phyloP scores from a whole-genome alignment of 2,888 invertebrate species.

The Osmoderma eremita region DNA sequence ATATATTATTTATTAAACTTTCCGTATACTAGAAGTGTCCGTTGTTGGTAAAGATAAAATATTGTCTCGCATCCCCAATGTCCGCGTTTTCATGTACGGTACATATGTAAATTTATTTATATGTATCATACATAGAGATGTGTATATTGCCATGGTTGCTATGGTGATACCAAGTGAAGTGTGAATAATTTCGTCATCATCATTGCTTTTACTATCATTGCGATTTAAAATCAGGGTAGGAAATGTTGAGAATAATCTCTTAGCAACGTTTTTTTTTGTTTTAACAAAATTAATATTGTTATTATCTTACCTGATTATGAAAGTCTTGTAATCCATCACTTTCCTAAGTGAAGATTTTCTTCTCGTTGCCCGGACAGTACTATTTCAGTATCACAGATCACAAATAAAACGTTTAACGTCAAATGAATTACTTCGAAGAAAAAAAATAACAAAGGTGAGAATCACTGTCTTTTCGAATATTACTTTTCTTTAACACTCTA shows the following conservation, averaged over 20 bases:
- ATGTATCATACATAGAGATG: conserved; percentile 1
- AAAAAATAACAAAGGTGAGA: background rate
- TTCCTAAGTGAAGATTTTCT: conserved; percentile 5
- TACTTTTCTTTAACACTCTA: too few relatives aligned
- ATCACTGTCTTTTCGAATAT: conserved; percentile 9
- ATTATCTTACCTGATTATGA: conserved; percentile 32
- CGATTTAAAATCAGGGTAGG: background rate
- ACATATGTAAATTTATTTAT: conserved; percentile 2
- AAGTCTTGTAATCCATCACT: conserved; percentile 41
- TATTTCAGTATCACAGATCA: conserved; percentile 5
- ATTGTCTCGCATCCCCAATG: conserved; percentile 17
- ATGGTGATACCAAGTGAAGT: conserved; percentile 22
- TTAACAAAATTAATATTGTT: too few relatives aligned
- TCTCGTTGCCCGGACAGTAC: too few relatives aligned
- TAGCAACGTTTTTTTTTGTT: too few relatives aligned
- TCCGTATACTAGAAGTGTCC: background rate
- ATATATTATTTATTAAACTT: conserved; percentile 27
- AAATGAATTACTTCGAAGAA: background rate
- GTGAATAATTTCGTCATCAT: conserved; percentile 18
- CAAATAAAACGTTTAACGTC: conserved; percentile 16
- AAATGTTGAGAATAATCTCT: background rate
- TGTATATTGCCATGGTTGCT: conserved; percentile 29
- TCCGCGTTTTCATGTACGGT: background rate
- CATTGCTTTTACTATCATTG: conserved; percentile 7
- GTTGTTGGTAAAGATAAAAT: conserved; percentile 12